Percentiles rank a stretch among this genome's conserved stretches.
phyloP scores from a whole-genome alignment of 2,113 vertebrate genomes.

The Tragelaphus strepsiceros region DNA sequence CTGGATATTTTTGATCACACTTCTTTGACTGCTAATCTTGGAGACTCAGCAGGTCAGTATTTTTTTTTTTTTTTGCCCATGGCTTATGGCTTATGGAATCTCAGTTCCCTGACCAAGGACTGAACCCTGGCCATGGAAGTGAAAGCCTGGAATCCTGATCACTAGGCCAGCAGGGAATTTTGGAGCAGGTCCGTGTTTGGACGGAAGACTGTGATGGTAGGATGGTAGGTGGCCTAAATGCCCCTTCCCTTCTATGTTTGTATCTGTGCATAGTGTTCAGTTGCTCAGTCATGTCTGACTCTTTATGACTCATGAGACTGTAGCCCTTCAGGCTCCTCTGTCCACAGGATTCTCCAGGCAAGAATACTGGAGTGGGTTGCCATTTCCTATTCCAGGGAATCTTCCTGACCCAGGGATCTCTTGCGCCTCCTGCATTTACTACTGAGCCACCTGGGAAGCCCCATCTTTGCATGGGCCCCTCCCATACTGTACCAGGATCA shows the following conservation, averaged over 20 bases:
- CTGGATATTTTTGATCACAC: neutral
- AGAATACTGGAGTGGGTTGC: neutral
- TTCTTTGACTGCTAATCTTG: neutral
- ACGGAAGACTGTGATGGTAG: neutral
- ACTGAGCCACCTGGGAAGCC: neutral
- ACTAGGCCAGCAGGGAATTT: neutral
- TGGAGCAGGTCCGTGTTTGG: neutral
- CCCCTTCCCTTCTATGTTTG: accelerated
- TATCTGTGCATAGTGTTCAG: neutral
- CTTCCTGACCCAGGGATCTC: neutral
- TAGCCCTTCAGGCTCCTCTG: neutral
- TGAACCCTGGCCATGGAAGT: neutral
- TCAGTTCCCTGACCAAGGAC: neutral
- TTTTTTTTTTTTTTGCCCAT: neutral
- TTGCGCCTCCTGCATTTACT: neutral
- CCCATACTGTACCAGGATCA: too few relatives aligned
- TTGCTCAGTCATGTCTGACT: neutral
- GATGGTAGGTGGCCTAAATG: neutral
- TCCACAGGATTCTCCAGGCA: neutral
- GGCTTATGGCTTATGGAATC: neutral
- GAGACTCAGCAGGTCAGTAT: neutral
- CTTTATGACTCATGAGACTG: neutral
- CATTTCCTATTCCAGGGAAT: neutral
- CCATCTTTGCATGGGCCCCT: neutral
- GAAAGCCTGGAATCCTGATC: neutral